These are phyloP conservation scores for Corythoichthys intestinalis DNA, from an alignment of 2,113 vertebrate genomes.

Conservation along the genomic window DNA sequence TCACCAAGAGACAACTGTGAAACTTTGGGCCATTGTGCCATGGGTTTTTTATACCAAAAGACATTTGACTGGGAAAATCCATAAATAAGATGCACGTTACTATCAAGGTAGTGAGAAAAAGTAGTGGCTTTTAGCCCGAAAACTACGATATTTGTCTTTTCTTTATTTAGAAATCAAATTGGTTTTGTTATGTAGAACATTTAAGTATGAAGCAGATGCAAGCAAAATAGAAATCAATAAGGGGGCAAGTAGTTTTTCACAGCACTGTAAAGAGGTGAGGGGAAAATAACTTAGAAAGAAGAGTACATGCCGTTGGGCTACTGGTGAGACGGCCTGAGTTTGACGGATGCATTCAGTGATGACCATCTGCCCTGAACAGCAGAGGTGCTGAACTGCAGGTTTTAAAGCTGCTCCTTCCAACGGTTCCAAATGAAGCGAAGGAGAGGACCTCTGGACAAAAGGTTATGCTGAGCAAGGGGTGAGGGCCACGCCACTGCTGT, in stretches of 20 bases:
- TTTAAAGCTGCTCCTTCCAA: slow-evolving; percentile 62
- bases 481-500: slow-evolving; percentile 73
- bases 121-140: no score
- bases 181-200: not conserved
- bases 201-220: not conserved
- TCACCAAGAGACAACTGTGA: no score
- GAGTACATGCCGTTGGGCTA: slow-evolving; percentile 39
- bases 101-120: no score
- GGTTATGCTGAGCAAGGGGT: slow-evolving; percentile 78
- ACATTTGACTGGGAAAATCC: no score
- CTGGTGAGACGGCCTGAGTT: slow-evolving; percentile 64
- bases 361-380: slow-evolving; percentile 75
- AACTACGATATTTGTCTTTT: not conserved
- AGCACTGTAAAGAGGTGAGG: not conserved
- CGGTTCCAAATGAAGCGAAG: slow-evolving; percentile 74
- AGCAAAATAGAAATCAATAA: not conserved
- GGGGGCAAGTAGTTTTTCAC: not conserved
- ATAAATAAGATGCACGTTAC: no score
- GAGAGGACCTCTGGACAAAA: slow-evolving; percentile 81
- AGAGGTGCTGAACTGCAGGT: slow-evolving; percentile 77
- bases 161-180: not conserved
- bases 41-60: no score
- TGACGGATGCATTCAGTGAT: slow-evolving; percentile 76
- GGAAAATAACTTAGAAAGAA: slow-evolving; percentile 34
- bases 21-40: no score